Percentiles rank a stretch among this genome's conserved stretches.
Conservation (phyloP, 2,113 vertebrate genomes). For the Hemiscyllium ocellatum region DNA sequence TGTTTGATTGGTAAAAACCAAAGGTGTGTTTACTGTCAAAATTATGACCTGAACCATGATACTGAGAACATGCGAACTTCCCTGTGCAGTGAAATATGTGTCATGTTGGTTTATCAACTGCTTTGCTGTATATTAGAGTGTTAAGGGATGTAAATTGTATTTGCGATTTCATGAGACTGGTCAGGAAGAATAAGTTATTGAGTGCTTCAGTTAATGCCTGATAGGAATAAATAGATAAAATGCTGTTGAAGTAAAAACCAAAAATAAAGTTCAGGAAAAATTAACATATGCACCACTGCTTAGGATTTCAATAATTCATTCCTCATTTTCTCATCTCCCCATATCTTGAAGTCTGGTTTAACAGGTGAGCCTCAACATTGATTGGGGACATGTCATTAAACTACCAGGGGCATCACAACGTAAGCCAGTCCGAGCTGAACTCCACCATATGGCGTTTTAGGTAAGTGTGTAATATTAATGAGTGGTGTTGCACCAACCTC, state of each 20-base stretch:
- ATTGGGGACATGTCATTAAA: neutral
- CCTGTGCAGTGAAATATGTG: neutral
- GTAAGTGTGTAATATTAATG: neutral
- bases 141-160: neutral
- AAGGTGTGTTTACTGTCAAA: neutral
- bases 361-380: neutral
- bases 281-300: neutral
- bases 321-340: neutral
- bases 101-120: neutral
- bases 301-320: neutral
- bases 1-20: neutral
- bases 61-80: neutral
- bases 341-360: neutral
- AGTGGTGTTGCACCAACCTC: neutral
- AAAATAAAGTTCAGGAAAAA: constrained; percentile 17
- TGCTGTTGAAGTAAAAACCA: neutral
- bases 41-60: neutral
- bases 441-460: neutral
- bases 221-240: neutral
- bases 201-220: neutral
- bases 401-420: neutral
- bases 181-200: neutral
- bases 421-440: neutral
- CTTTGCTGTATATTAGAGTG: neutral
- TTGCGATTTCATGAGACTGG: neutral